Base-by-base conservation (phyloP, 2,888 invertebrate genomes). In the Cryptocephalus moraei region DNA sequence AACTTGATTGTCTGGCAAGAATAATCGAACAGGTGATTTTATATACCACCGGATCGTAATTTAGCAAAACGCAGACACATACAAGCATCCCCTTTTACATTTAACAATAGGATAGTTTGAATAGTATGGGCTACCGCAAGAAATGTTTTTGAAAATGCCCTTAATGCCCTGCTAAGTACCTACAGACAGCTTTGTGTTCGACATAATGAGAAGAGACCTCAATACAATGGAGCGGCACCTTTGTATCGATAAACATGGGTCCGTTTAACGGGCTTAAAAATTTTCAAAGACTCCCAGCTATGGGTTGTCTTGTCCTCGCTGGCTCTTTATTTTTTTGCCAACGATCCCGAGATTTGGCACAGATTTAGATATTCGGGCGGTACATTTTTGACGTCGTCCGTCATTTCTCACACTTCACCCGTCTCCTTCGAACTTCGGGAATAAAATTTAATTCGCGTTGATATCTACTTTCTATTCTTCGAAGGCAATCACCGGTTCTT, bases 141-240 rank as follows among this genome's bases (percentile, higher is more conserved):
- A 53, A 46, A 58, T 56, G 59, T 56, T 59, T 60, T 58, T 49
- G 52, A 57, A 59, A 56, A 59, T 54, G 57, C 53, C 57, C 49
- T 49, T 61, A 60, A 61, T 61, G 56, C 59, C 47, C 48, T 55
- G 36, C 54, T 62, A 62, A 63, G 62, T 62, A 62, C 62, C 61
- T 22, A 22, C 2, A 22, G 22, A 22, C 22, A 22, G 49, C 55
- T 51, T 59, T 60, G 58, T 61, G 56, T 46, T 44, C 49, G 56
- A 43, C 46, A 61, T 62, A 61, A 62, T 62, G 57, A 61, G 62
- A 62, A 48, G 57, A 61, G 57, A 57, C 57, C 57, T 46, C 47
- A 39, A 42, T 49, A 63, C 60, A 63, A 63, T 60, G 49, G 55
- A 54, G 50, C 59, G 61, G 63, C 56, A 54, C 55, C 60, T 59